phyloP scores from a whole-genome alignment of 1,140 invertebrate genomes.

The Drosophila leontia region DNA sequence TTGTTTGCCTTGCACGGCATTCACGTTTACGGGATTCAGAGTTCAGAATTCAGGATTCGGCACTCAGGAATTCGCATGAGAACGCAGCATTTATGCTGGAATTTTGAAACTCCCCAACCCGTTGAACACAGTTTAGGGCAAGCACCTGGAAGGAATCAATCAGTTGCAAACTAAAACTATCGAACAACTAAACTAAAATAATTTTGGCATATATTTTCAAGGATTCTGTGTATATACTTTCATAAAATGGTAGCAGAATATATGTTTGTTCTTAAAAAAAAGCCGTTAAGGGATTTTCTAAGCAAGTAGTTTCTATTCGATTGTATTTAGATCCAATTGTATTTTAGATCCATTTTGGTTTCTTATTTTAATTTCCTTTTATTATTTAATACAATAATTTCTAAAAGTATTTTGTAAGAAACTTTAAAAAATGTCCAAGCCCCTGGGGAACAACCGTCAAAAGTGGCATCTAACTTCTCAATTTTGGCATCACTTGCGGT shows the following conservation, averaged over 20 bases:
- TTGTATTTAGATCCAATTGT: too few species aligned
- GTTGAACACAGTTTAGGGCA: conserved; percentile 11
- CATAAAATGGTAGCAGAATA: background rate
- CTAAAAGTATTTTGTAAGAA: conserved; percentile 1
- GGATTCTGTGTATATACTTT: background rate
- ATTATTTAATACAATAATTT: background rate
- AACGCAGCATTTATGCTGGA: conserved; percentile 16
- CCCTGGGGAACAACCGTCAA: background rate
- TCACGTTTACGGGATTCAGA: conserved; percentile 40
- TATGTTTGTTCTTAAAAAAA: too few species aligned
- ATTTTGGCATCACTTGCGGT: conserved; percentile 64
- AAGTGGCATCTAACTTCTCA: conserved; percentile 61
- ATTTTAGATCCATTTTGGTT: background rate
- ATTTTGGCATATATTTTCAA: background rate
- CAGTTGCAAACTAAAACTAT: conserved; percentile 34
- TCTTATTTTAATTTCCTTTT: background rate
- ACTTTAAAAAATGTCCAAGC: background rate
- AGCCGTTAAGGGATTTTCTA: too few species aligned
- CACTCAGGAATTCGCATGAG: conserved; percentile 10
- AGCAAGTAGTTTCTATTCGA: too few species aligned
- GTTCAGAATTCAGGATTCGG: conserved; percentile 5
- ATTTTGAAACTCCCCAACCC: background rate
- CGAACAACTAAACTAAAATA: background rate
- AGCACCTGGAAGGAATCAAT: too few species aligned
- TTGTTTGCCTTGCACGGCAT: conserved; percentile 38